A percentile compares a stretch with the other conserved stretches of the same genome.
phyloP scores from a whole-genome alignment of 2,113 vertebrate genomes.

The Geococcyx californianus region DNA sequence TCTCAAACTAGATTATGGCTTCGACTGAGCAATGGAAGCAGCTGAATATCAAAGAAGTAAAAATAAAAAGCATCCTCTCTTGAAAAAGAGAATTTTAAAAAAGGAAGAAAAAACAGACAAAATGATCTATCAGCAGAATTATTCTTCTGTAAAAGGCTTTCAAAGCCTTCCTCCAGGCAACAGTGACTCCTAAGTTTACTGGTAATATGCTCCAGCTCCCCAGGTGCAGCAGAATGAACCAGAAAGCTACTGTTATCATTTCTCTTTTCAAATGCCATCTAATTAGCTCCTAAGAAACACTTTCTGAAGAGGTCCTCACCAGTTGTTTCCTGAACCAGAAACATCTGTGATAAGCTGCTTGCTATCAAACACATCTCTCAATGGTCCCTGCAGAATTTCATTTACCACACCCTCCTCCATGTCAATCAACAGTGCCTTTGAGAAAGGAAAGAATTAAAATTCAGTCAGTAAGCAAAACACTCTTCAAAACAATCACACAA shows the following conservation, averaged over 20 bases:
- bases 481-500: not conserved
- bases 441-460: conserved; percentile 52
- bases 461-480: conserved; percentile 10
- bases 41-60: conserved; percentile 20
- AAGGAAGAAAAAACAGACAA: not conserved
- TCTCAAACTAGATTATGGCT: conserved; percentile 29
- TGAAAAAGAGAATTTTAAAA: not conserved
- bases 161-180: conserved; percentile 31
- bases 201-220: conserved; percentile 9
- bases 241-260: not conserved
- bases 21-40: not conserved
- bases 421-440: conserved; percentile 93
- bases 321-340: conserved; percentile 98
- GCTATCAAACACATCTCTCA: conserved; percentile 92
- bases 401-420: conserved; percentile 98
- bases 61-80: not conserved
- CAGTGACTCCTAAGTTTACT: conserved; percentile 13
- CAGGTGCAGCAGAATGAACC: not conserved
- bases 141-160: conserved; percentile 16
- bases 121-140: conserved; percentile 27
- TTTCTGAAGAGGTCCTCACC: conserved; percentile 80
- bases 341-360: conserved; percentile 94
- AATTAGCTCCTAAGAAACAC: conserved; percentile 27
- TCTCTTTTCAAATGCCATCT: conserved; percentile 19
- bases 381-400: conserved; percentile 90